phyloP scores from a whole-genome alignment of 2,797 vertebrate genomes.

The Pipistrellus kuhlii region DNA sequence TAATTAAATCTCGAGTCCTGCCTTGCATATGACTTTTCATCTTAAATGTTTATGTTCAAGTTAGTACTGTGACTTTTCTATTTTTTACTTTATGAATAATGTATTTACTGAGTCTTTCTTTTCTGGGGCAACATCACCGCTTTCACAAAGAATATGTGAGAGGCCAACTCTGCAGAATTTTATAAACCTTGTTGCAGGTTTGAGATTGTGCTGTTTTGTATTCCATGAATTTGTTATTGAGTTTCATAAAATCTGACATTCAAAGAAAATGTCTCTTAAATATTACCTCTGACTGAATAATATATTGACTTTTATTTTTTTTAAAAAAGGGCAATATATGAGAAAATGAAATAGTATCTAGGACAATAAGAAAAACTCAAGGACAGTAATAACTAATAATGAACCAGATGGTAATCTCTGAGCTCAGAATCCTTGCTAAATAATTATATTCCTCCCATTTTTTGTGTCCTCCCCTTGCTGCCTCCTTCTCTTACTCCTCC shows the following conservation, averaged over 20 bases:
- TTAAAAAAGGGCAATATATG: not conserved
- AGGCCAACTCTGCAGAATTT: not conserved
- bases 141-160: conserved; percentile 12
- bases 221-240: conserved; percentile 56
- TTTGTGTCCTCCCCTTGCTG: not conserved
- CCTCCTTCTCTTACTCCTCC: not conserved
- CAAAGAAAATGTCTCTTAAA: conserved; percentile 59
- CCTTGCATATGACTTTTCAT: conserved; percentile 22
- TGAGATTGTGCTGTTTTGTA: conserved; percentile 56
- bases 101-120: not conserved
- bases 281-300: conserved; percentile 68
- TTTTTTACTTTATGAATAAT: not conserved
- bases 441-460: not conserved
- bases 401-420: conserved; percentile 21
- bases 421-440: not conserved
- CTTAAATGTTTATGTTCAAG: conserved; percentile 54
- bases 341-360: conserved; percentile 53
- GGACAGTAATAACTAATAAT: conserved; percentile 50
- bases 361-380: conserved; percentile 31
- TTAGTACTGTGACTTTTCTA: not conserved
- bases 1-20: conserved; percentile 35
- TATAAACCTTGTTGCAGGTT: not conserved
- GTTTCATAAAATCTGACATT: conserved; percentile 60
- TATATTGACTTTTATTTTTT: conserved; percentile 1
- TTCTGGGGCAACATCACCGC: not conserved